Conservation (phyloP, 1,140 invertebrate genomes). For the Dolichoris vasculosae region DNA sequence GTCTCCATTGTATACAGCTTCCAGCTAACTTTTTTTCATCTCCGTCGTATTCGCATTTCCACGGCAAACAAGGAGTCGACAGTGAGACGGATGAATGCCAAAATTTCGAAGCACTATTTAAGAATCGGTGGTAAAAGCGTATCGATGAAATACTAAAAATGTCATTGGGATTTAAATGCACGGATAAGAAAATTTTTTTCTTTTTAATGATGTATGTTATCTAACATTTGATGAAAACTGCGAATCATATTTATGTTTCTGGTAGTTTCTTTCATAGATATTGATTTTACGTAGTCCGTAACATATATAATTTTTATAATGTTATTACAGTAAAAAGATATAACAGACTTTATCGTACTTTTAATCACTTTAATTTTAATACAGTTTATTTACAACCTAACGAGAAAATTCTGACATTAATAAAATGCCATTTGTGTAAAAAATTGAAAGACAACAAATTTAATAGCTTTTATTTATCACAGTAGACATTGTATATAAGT, state of each 20-base stretch:
- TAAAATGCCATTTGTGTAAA: not conserved
- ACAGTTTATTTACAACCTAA: not conserved
- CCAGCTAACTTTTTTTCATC: constrained; percentile 35
- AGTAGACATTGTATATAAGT: no score
- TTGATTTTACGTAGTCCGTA: not conserved
- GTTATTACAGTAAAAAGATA: not conserved
- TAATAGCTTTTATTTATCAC: no score
- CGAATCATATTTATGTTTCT: not conserved
- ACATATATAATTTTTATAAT: not conserved
- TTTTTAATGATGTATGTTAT: not conserved
- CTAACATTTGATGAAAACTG: not conserved
- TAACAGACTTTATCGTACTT: not conserved
- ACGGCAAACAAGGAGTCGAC: not conserved
- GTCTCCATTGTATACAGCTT: not conserved
- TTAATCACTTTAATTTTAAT: not conserved
- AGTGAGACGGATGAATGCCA: not conserved
- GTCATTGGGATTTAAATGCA: not conserved
- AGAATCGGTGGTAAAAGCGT: not conserved
- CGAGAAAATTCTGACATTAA: not conserved
- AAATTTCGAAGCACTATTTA: constrained; percentile 3
- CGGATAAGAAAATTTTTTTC: not conserved
- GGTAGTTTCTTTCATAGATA: not conserved
- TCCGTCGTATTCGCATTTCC: not conserved
- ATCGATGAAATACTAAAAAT: not conserved
- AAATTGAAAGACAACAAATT: no score